Evolutionary conservation across 2,113 vertebrate species (phyloP).

Genomic region (Micronisus gabar): DNA sequence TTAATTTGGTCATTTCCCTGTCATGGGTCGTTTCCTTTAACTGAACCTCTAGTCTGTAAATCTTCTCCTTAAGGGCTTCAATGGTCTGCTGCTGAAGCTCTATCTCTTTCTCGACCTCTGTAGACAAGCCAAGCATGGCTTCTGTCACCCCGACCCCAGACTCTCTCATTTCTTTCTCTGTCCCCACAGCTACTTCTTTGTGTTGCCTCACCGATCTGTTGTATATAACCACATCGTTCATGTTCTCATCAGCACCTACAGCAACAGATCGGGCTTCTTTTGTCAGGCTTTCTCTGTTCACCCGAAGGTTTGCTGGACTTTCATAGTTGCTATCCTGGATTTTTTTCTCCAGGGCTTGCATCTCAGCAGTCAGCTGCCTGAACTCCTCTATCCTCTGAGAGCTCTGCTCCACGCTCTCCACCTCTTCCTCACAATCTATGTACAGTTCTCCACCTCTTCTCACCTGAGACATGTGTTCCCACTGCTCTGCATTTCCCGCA

Average conservation of each 20-base stretch:
- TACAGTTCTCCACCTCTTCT: constrained; percentile 83
- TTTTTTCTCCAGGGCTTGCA: constrained; percentile 90
- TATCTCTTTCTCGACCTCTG: constrained; percentile 86
- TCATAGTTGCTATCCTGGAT: constrained; percentile 77
- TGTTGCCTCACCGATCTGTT: constrained; percentile 40
- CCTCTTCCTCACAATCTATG: constrained; percentile 84
- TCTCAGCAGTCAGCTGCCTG: constrained; percentile 88
- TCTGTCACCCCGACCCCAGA: constrained; percentile 83
- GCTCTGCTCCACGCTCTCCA: constrained; percentile 81
- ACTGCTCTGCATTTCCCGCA: constrained; percentile 88
- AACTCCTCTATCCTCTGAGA: constrained; percentile 88
- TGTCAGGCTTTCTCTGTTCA: constrained; percentile 36
- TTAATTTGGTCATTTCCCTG: constrained; percentile 94
- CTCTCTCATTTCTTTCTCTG: constrained; percentile 72
- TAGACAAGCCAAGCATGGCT: constrained; percentile 88
- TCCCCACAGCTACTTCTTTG: constrained; percentile 78
- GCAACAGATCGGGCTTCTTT: constrained; percentile 79
- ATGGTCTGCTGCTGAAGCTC: constrained; percentile 95
- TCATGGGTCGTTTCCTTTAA: constrained; percentile 91
- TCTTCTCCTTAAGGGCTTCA: constrained; percentile 90
- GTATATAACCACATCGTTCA: constrained; percentile 77
- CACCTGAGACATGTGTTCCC: constrained; percentile 77
- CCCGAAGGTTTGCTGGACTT: background rate
- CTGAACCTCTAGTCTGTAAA: constrained; percentile 90
- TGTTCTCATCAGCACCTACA: constrained; percentile 82